These are phyloP conservation scores for Ambastaia sidthimunki DNA, from an alignment of 2,797 vertebrate species.

Conservation along the genomic window DNA sequence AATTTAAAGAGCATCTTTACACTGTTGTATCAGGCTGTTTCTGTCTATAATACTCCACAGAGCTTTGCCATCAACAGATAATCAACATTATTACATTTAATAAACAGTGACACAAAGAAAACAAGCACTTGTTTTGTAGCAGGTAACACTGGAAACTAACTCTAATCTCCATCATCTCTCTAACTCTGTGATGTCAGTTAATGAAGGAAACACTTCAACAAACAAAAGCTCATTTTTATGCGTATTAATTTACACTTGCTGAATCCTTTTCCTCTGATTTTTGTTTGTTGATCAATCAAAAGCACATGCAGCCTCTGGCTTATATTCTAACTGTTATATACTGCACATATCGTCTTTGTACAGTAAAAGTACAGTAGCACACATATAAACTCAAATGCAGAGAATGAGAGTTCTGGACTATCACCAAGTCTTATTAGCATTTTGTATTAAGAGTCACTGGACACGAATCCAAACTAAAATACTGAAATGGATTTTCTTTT, in stretches of 20 bases:
- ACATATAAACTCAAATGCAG: slow-evolving; percentile 10
- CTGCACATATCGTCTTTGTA: slow-evolving; percentile 8
- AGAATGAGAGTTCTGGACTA: slow-evolving; percentile 1
- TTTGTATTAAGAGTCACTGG: background rate
- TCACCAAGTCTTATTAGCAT: background rate
- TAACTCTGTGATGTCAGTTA: slow-evolving; percentile 4
- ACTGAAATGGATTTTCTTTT: no score
- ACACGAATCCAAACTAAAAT: no score
- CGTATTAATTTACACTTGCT: background rate
- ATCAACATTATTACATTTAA: slow-evolving; percentile 43
- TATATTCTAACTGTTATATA: slow-evolving; percentile 20
- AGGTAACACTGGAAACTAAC: slow-evolving; percentile 1
- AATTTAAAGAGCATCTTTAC: background rate
- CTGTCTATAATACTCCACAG: background rate
- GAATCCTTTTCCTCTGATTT: background rate
- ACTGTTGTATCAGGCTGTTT: background rate
- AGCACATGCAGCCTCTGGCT: slow-evolving; percentile 32
- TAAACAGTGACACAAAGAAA: slow-evolving; percentile 44
- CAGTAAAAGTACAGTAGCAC: slow-evolving; percentile 29
- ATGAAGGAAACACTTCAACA: slow-evolving; percentile 8
- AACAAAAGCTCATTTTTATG: no score
- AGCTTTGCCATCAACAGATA: slow-evolving; percentile 2
- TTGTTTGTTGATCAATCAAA: background rate
- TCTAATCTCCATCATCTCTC: slow-evolving; percentile 18
- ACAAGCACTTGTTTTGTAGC: background rate